Base-by-base conservation (phyloP, 2,113 vertebrate species). In the Oxygymnocypris stewartii region DNA sequence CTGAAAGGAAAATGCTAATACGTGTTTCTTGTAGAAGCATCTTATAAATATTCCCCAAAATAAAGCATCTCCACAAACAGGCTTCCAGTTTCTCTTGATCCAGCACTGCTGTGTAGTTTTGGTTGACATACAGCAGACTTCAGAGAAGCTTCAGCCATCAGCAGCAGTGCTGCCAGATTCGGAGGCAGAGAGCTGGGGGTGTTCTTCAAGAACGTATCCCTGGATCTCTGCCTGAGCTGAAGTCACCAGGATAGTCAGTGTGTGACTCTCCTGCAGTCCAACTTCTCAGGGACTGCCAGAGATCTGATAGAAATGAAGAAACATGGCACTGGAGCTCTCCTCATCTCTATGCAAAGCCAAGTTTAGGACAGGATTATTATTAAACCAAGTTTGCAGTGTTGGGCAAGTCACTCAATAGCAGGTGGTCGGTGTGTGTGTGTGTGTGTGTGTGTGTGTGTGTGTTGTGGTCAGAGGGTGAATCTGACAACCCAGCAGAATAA, bases 271-370 rank as follows among this genome's bases (percentile, higher is more conserved):
- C 31, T 74, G 31, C 85, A 80, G 47, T 61, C 71, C 35, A 80
- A 69, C 75, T 65, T 44, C 81, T 83, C 81, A 5, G 81, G 65
- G 47, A 28, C 78, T 84, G 80, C 67, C 85, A 86, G 71, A 86
- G 75, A 84, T 88, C 85, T 73, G 59, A 74, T 81, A 73, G 54
- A 40, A 63, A 49, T 61, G 35, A 42, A 49, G 18, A 83, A 86
- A 63, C 80, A 71, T 40, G 75, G 23, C 42, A 65, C 63, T 79
- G 35, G 49, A 65, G 65, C 54, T 79, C 74, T 61, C 25, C 35
- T 74, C 51, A n/a, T 25, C 8, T 40, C 5, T 57, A 82, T 61
- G 73, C 61, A 37, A 79, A 88, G 28, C 51, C 75, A 75, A 82
- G 20, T 85, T 75, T 7, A 4, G 57, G 20, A 75, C n/a, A 80